Evolutionary conservation across 2,888 invertebrate genomes (phyloP).

Genomic region (Apotomis turbidana): DNA sequence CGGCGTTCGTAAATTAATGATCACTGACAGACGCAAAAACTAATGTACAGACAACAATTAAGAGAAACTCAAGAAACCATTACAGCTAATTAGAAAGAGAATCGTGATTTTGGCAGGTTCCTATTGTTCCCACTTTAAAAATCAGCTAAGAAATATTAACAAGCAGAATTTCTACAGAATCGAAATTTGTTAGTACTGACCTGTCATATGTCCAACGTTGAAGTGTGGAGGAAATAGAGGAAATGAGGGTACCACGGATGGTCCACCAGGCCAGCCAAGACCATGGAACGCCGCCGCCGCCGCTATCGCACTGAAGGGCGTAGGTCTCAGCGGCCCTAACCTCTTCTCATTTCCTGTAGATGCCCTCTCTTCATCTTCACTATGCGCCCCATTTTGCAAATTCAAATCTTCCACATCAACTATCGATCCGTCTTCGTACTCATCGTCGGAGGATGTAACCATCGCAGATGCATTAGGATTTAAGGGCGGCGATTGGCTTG

Average conservation of each 20-base stretch:
- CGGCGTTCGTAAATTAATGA: conserved; percentile 38
- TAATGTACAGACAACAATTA: conserved; percentile 40
- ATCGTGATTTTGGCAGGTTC: conserved; percentile 19
- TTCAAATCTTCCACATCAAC: conserved; percentile 93
- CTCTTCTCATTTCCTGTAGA: conserved; percentile 63
- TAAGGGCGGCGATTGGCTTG: conserved; percentile 76
- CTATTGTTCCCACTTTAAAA: conserved; percentile 7
- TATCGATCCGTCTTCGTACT: conserved; percentile 87
- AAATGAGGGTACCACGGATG: conserved; percentile 84
- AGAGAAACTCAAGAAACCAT: conserved; percentile 41
- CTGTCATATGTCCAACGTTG: conserved; percentile 77
- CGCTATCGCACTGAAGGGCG: conserved; percentile 87
- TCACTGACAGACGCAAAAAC: conserved; percentile 38
- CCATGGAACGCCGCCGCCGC: conserved; percentile 88
- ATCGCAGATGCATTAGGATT: conserved; percentile 78
- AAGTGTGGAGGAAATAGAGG: conserved; percentile 88
- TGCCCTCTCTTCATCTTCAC: conserved; percentile 77
- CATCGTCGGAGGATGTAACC: conserved; percentile 84
- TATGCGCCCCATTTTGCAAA: conserved; percentile 83
- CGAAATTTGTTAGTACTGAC: conserved; percentile 54
- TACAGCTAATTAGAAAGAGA: conserved; percentile 36
- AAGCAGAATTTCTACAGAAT: background rate
- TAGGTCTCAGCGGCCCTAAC: conserved; percentile 88
- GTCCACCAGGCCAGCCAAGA: conserved; percentile 83
- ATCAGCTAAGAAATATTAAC: background rate